Base-by-base conservation (phyloP, 2,113 vertebrate species). In the Cygnus buccinator region DNA sequence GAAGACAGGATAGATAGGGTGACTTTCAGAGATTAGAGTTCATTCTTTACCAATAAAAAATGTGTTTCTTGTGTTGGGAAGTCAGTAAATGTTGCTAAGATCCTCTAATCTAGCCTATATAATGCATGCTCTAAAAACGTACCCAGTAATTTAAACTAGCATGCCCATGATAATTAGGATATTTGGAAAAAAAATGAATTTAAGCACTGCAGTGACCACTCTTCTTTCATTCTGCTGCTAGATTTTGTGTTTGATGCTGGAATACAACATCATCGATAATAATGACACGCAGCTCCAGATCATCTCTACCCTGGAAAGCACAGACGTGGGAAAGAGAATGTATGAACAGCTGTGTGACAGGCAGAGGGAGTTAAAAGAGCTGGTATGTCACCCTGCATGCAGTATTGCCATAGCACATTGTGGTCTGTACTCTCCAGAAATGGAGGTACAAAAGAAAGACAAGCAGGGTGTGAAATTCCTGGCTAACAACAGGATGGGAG, bases 241-340 rank as follows among this genome's bases (percentile, higher is more conserved):
- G 99, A 99, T 99, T 97, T 96, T 99, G 94, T 99, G 99, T 94
- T 97, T 99, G 97, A 99, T 99, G 99, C 98, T 99, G 97, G 99
- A 99, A 86, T 99, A 99, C 97, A 99, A 99, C 98, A 99, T 99
- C 97, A 99, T 99, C 7, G 99, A 99, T 96, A 99, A 99, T 96
- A 99, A 99, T 4, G 99, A 99, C 98, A 99, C 99, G 4, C 99
- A 99, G 97, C 98, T 99, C 94, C 99, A 99, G 98, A 99, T 99
- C 98, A 99, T 99, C 98, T 99, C 99, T 63, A 99, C 99, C 14
- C 98, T 99, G 97, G 99, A 99, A 98, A 99, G 99, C 98, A 99
- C 99, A 13, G 98, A 98, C 57, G 98, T 99, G 90, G 99, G 99
- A 79, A 99, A 99, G 74, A 99, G 98, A 97, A 99, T 99, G 99